Conservation (phyloP, 2,113 vertebrate species). For the Chlorodrepanis virens region DNA sequence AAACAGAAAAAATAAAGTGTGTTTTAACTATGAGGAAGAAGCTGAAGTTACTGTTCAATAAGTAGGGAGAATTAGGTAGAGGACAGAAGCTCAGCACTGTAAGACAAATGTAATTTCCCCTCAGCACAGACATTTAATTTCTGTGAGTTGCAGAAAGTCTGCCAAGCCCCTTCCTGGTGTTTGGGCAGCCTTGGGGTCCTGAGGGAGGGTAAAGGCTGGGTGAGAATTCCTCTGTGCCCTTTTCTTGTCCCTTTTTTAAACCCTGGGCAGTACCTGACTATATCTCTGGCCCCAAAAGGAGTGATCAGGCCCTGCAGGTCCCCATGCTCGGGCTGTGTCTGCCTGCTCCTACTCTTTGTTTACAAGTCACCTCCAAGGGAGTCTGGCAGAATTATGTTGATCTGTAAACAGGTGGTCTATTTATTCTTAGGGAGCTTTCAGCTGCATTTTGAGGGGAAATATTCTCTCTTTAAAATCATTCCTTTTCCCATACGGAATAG, state of each 20-base stretch:
- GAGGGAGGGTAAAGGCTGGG: not conserved
- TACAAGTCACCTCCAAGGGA: rapidly evolving
- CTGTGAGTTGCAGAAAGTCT: not conserved
- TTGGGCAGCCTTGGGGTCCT: not conserved
- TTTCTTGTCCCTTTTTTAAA: not conserved
- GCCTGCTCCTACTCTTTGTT: not conserved
- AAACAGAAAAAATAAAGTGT: not conserved
- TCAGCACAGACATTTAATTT: not conserved
- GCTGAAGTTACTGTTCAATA: not conserved
- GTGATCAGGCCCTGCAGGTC: not conserved
- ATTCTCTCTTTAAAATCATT: not conserved
- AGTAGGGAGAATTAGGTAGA: not conserved
- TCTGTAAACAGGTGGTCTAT: not conserved
- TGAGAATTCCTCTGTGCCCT: not conserved
- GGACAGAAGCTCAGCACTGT: not conserved
- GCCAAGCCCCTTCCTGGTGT: not conserved
- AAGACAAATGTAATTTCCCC: not conserved
- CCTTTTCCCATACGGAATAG: not conserved
- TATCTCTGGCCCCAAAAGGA: not conserved
- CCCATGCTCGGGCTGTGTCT: not conserved
- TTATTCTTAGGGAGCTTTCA: not conserved
- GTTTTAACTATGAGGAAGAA: not conserved
- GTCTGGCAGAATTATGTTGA: not conserved
- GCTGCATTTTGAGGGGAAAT: not conserved
- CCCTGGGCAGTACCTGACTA: not conserved